Conservation (phyloP, 1,140 invertebrate genomes). For the Drosophila equinoxialis region DNA sequence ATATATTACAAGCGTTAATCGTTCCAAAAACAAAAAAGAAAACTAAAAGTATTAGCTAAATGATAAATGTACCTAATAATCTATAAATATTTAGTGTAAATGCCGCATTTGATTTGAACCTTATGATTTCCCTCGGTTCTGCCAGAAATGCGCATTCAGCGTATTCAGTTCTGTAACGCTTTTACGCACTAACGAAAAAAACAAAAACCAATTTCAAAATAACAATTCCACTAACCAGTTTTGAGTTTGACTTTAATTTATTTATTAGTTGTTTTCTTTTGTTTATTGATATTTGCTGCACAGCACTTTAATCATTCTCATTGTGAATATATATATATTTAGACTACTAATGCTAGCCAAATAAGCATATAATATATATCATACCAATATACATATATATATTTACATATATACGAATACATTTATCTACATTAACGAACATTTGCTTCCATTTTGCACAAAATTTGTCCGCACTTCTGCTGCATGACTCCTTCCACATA, state of each 20-base stretch:
- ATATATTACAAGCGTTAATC: constrained; percentile 30
- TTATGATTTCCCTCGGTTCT: constrained; percentile 41
- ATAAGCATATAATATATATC: constrained; percentile 15
- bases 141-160: constrained; percentile 5
- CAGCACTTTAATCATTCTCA: constrained; percentile 58
- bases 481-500: constrained; percentile 63
- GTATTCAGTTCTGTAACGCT: constrained; percentile 51
- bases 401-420: constrained; percentile 32
- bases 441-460: constrained; percentile 56
- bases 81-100: constrained; percentile 61
- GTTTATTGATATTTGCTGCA: constrained; percentile 52
- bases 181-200: constrained; percentile 58
- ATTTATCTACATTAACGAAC: constrained; percentile 32
- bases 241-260: background rate
- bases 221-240: constrained; percentile 54
- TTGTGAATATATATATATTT: constrained; percentile 57
- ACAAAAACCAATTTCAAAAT: constrained; percentile 20
- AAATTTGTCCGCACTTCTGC: constrained; percentile 65
- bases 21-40: constrained; percentile 41
- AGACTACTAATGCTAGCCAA: background rate
- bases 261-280: constrained; percentile 21
- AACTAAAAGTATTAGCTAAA: constrained; percentile 62
- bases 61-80: constrained; percentile 48
- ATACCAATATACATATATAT: constrained; percentile 32
- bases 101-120: constrained; percentile 56